Conservation (phyloP, 2,113 vertebrate genomes). For the Raja brachyura region DNA sequence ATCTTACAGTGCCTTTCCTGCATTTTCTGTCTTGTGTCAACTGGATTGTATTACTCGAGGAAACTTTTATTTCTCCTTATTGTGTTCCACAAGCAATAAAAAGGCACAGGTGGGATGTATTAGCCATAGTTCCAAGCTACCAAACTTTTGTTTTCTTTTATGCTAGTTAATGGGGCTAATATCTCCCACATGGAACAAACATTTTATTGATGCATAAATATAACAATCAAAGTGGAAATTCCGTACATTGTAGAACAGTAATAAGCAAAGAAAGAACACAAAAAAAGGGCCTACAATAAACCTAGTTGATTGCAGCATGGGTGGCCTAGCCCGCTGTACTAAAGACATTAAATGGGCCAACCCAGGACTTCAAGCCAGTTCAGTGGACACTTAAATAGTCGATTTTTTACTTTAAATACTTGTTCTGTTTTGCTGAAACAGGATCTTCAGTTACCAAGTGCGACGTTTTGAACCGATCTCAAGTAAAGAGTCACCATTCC, state of each 20-base stretch:
- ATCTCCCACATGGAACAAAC: background rate
- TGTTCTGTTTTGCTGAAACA: background rate
- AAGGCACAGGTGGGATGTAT: background rate
- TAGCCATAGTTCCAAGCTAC: background rate
- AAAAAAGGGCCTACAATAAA: constrained; percentile 1
- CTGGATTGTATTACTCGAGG: background rate
- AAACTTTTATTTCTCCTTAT: background rate
- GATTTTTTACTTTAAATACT: background rate
- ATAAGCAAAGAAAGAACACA: background rate
- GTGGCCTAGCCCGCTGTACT: background rate
- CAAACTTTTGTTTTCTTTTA: background rate
- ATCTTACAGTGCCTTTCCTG: background rate
- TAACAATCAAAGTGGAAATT: background rate
- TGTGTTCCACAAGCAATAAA: background rate
- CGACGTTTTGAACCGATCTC: background rate
- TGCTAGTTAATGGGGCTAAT: background rate
- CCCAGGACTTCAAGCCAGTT: background rate
- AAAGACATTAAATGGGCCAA: background rate
- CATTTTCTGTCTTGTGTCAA: background rate
- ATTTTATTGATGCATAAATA: background rate
- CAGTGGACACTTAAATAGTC: background rate
- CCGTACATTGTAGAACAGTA: background rate
- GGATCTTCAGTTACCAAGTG: background rate
- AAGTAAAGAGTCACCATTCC: background rate
- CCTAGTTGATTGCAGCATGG: background rate